Evolutionary conservation across 2,888 invertebrate genomes (phyloP).

Genomic region (Aspidiotus rigidus): DNA sequence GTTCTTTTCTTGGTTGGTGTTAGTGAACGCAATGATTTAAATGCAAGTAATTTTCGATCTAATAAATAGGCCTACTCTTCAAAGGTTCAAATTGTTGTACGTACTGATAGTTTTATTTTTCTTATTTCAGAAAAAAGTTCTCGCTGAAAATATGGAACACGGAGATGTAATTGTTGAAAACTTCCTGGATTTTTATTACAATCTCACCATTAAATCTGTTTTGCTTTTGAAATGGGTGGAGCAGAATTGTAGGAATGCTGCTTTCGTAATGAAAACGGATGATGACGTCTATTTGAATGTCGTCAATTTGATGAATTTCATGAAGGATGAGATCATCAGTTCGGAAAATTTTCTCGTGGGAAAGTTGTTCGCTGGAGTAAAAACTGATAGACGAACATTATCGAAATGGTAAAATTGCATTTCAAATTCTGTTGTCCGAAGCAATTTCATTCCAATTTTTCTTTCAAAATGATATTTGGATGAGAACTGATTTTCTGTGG

Average conservation of each 20-base stretch:
- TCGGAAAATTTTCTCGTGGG: slow-evolving; percentile 3
- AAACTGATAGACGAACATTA: slow-evolving; percentile 35
- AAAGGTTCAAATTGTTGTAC: background rate
- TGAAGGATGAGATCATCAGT: slow-evolving; percentile 42
- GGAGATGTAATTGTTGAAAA: slow-evolving; percentile 74
- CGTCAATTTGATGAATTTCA: slow-evolving; percentile 50
- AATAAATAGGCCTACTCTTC: background rate
- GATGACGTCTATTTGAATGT: slow-evolving; percentile 80
- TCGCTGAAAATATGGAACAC: slow-evolving; percentile 56
- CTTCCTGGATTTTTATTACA: slow-evolving; percentile 76
- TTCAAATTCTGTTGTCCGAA: background rate
- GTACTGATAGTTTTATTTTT: background rate
- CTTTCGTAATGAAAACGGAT: slow-evolving; percentile 73
- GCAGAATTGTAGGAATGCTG: slow-evolving; percentile 53
- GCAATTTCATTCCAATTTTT: too few relatives aligned
- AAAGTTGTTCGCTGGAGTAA: slow-evolving; percentile 8
- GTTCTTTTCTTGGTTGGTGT: background rate
- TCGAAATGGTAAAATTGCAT: slow-evolving; percentile 61
- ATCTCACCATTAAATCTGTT: slow-evolving; percentile 74
- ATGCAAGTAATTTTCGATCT: background rate
- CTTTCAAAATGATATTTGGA: too few relatives aligned
- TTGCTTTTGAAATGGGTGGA: slow-evolving; percentile 75
- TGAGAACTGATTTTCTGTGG: too few relatives aligned
- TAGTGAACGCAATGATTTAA: background rate
- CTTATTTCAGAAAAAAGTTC: slow-evolving; percentile 51